phyloP scores from a whole-genome alignment of 2,797 vertebrate species.

The Myiothlypis coronata region DNA sequence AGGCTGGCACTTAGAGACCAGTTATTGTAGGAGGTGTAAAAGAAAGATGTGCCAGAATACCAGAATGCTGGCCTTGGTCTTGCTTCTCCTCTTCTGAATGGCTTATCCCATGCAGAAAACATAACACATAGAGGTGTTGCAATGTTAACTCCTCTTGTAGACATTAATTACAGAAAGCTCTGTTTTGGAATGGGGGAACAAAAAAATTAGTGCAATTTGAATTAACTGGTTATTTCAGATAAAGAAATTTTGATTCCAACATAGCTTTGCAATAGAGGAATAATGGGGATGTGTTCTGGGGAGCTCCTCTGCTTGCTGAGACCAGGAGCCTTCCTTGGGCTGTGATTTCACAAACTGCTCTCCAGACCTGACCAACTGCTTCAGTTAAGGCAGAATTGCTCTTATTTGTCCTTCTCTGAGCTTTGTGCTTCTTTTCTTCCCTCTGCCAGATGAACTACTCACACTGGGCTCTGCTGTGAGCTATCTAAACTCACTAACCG shows the following conservation, averaged over 20 bases:
- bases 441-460: background rate
- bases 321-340: background rate
- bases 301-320: background rate
- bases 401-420: background rate
- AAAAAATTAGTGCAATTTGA: background rate
- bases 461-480: background rate
- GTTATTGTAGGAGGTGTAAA: background rate
- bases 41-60: background rate
- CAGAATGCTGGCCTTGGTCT: background rate
- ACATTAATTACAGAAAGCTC: background rate
- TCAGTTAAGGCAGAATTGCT: background rate
- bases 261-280: background rate
- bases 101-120: background rate
- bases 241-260: background rate
- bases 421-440: background rate
- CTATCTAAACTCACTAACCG: background rate
- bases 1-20: background rate
- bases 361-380: background rate
- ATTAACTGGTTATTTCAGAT: background rate
- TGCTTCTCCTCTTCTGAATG: background rate
- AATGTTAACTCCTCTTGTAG: background rate
- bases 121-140: background rate
- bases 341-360: background rate
- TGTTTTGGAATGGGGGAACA: background rate
- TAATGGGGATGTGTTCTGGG: background rate